A percentile compares a stretch with the other conserved stretches of the same genome.
These are phyloP conservation scores for Nautilus pompilius DNA, from an alignment of 1,140 invertebrate species.

Conservation along the genomic window DNA sequence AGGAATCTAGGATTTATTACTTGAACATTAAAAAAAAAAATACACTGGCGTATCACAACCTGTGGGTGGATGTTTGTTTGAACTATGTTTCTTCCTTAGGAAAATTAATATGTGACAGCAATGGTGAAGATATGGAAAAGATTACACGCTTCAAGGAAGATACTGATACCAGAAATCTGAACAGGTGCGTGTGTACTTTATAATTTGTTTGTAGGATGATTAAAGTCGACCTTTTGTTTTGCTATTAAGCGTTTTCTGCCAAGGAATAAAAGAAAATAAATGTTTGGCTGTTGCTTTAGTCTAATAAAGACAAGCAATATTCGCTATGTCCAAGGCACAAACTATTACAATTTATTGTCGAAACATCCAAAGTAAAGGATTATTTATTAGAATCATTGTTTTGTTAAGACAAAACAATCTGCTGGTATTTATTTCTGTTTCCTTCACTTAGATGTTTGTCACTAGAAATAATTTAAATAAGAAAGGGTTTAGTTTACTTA, in stretches of 20 bases:
- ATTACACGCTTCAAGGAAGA: conserved; percentile 41
- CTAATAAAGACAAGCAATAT: background rate
- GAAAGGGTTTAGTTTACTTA: too few relatives aligned
- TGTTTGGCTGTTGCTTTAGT: background rate
- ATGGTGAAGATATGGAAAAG: conserved; percentile 34
- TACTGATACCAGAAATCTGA: conserved; percentile 23
- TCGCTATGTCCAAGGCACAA: background rate
- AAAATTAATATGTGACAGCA: conserved; percentile 25
- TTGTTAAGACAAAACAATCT: background rate
- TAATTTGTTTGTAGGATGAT: too few relatives aligned
- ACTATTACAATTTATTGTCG: background rate
- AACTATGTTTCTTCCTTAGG: conserved; percentile 21
- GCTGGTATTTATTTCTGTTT: background rate
- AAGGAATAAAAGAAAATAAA: background rate
- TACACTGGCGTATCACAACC: too few relatives aligned
- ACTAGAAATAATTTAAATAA: background rate
- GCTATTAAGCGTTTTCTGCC: background rate
- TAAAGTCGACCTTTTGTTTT: too few relatives aligned
- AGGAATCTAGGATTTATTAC: too few relatives aligned
- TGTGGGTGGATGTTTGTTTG: background rate
- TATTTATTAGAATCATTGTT: background rate
- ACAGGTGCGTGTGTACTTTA: conserved; percentile 14
- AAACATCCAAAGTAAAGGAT: background rate
- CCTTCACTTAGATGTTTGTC: background rate
- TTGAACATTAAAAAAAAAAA: too few relatives aligned